Evolutionary conservation across 1,140 invertebrate species (phyloP).

Genomic region (Hylyphantes graminicola): DNA sequence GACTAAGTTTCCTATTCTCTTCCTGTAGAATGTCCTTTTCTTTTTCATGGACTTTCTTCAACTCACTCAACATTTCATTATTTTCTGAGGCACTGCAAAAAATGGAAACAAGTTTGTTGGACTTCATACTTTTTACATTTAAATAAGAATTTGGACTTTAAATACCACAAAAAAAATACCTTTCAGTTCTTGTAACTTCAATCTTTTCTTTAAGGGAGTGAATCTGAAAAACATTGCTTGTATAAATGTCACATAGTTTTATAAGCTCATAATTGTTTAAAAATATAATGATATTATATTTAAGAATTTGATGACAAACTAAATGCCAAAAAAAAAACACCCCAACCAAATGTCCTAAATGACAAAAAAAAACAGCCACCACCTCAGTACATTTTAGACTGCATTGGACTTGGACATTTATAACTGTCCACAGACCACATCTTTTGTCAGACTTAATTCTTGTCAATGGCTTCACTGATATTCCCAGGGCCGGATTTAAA

Average conservation of each 20-base stretch:
- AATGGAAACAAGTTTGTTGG: neutral
- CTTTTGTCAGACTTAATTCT: no score
- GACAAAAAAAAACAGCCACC: no score
- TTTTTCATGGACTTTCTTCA: conserved; percentile 79
- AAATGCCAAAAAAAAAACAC: neutral
- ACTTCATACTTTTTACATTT: no score
- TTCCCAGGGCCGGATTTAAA: no score
- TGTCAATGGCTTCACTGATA: no score
- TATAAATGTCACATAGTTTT: no score
- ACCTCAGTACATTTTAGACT: no score
- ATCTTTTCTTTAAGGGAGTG: conserved; percentile 55
- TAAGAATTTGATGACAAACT: neutral
- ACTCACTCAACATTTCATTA: conserved; percentile 78
- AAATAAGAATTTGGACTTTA: no score
- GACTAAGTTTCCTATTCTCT: conserved; percentile 86
- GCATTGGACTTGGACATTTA: no score
- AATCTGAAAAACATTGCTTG: conserved; percentile 32
- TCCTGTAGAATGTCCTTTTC: conserved; percentile 84
- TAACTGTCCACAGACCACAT: no score
- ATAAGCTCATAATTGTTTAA: neutral
- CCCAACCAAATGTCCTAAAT: no score
- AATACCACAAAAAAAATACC: conserved; percentile 8
- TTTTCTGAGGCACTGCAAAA: conserved; percentile 52
- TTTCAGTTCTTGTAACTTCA: conserved; percentile 47
- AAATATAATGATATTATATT: neutral